Percentiles rank a stretch among this genome's conserved stretches.
Conservation (phyloP, 2,797 vertebrate genomes). For the Pteronotus mesoamericanus region DNA sequence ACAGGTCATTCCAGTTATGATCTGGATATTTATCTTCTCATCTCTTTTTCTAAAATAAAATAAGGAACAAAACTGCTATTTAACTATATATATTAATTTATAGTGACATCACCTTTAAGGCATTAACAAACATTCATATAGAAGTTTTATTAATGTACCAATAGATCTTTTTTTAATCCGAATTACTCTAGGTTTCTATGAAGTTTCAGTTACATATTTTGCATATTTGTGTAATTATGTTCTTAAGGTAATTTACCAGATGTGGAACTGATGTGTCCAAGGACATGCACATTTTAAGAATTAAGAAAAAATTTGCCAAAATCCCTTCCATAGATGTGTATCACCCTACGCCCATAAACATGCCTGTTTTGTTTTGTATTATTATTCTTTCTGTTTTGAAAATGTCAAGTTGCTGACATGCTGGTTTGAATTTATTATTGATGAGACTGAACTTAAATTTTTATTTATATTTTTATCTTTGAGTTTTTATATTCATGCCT, state of each 20-base stretch:
- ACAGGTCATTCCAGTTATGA: not conserved
- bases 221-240: conserved; percentile 4
- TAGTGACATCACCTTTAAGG: not conserved
- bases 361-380: not conserved
- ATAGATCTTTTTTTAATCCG: not conserved
- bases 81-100: not conserved
- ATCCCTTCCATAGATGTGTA: not conserved
- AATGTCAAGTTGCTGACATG: not conserved
- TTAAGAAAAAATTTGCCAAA: not conserved
- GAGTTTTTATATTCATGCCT: not conserved
- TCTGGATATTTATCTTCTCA: not conserved
- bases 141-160: not conserved
- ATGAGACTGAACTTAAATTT: not conserved
- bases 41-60: not conserved
- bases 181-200: not conserved
- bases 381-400: not conserved
- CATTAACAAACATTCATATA: not conserved
- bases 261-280: not conserved
- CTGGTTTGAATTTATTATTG: not conserved
- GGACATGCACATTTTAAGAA: not conserved
- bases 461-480: not conserved
- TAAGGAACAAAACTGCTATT: not conserved
- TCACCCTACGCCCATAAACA: accelerated
- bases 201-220: not conserved
- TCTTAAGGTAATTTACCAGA: not conserved